phyloP scores from a whole-genome alignment of 2,888 invertebrate genomes.

The Tribolium freemani region DNA sequence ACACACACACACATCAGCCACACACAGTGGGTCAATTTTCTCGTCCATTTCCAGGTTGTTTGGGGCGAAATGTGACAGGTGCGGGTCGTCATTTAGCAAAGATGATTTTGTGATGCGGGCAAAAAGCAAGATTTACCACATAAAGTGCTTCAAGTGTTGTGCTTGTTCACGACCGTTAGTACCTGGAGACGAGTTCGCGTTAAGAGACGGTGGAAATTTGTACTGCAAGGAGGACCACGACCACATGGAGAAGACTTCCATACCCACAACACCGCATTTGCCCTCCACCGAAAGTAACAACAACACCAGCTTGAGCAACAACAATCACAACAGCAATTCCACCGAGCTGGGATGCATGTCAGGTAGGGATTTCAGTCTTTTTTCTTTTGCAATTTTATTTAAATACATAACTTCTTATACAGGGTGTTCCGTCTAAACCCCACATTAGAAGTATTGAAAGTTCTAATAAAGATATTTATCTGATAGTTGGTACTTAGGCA shows the following conservation, averaged over 20 bases:
- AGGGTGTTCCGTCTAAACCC: no score
- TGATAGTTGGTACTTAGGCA: no score
- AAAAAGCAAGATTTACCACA: constrained; percentile 97
- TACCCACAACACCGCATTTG: constrained; percentile 65
- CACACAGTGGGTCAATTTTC: constrained; percentile 39
- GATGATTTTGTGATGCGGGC: constrained; percentile 99
- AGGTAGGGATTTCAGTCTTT: constrained; percentile 72
- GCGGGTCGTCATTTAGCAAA: constrained; percentile 93
- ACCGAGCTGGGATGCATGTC: constrained; percentile 88
- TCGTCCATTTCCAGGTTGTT: constrained; percentile 82
- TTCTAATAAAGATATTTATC: no score
- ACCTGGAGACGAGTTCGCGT: constrained; percentile 98
- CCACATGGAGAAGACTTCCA: constrained; percentile 81
- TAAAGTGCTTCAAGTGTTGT: constrained; percentile 97
- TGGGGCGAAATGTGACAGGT: constrained; percentile 98
- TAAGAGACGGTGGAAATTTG: constrained; percentile 93
- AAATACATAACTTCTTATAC: no score
- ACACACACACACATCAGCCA: constrained; percentile 35
- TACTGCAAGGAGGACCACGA: constrained; percentile 97
- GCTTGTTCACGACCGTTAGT: constrained; percentile 93
- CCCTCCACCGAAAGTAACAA: constrained; percentile 75
- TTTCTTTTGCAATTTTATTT: not conserved
- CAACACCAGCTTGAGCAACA: constrained; percentile 76
- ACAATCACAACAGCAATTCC: constrained; percentile 76
- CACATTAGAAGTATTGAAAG: no score